phyloP scores from a whole-genome alignment of 2,888 invertebrate species.

The Epicampocera succincta region DNA sequence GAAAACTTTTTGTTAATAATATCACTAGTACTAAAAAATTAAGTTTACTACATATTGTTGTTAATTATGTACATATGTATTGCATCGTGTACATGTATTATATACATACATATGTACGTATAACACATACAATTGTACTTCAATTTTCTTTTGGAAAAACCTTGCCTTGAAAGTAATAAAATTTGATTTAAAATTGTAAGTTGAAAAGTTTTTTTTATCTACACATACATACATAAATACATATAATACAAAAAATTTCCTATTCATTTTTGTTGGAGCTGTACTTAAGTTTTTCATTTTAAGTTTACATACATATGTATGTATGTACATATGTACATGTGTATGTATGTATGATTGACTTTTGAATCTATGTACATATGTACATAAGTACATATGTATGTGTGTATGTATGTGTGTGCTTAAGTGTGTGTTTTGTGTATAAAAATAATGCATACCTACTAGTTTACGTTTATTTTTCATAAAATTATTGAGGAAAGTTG shows the following conservation, averaged over 20 bases:
- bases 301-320: not conserved
- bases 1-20: too few relatives aligned
- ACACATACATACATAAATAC: too few relatives aligned
- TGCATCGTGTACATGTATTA: not conserved
- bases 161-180: too few relatives aligned
- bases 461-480: conserved; percentile 32
- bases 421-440: not conserved
- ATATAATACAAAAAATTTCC: not conserved
- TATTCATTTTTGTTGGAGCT: conserved; percentile 57
- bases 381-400: not conserved
- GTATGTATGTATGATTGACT: not conserved
- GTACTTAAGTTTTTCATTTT: conserved; percentile 52
- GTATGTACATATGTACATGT: not conserved
- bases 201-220: too few relatives aligned
- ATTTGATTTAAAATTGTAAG: too few relatives aligned
- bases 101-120: not conserved
- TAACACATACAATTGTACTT: too few relatives aligned
- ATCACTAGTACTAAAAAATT: too few relatives aligned
- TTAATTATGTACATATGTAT: not conserved
- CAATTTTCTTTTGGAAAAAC: too few relatives aligned
- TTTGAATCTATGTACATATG: not conserved
- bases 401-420: not conserved
- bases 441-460: conserved; percentile 9
- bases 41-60: too few relatives aligned
- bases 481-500: conserved; percentile 22